Evolutionary conservation across 2,888 invertebrate species (phyloP).

Genomic region (Cylloceria caligata): DNA sequence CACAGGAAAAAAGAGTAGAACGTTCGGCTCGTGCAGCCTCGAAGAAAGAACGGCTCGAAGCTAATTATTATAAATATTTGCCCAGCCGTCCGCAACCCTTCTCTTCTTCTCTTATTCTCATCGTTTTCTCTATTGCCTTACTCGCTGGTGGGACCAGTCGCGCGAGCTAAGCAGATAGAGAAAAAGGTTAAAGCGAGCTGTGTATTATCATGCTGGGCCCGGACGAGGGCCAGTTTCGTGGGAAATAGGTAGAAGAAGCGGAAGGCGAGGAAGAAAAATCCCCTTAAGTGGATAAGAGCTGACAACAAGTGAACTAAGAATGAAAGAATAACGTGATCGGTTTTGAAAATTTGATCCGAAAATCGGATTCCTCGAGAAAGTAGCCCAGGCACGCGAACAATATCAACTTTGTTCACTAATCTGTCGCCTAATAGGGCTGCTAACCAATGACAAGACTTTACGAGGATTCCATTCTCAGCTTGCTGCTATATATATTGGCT

Average conservation of each 20-base stretch:
- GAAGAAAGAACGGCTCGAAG: slow-evolving; percentile 67
- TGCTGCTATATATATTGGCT: not conserved
- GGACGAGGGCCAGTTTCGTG: not conserved
- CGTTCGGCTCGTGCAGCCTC: slow-evolving; percentile 40
- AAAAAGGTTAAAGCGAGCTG: slow-evolving; percentile 62
- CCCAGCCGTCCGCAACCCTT: slow-evolving; percentile 83
- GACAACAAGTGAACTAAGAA: not conserved
- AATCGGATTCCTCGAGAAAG: slow-evolving; percentile 63
- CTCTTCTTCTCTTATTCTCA: slow-evolving; percentile 57
- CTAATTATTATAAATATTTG: slow-evolving; percentile 84
- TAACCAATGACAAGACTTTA: not conserved
- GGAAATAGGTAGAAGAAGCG: not conserved
- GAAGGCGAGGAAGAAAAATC: slow-evolving; percentile 9
- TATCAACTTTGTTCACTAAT: slow-evolving; percentile 60
- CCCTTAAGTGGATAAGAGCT: slow-evolving; percentile 27
- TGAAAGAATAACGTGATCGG: slow-evolving; percentile 37
- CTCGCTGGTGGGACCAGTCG: slow-evolving; percentile 75
- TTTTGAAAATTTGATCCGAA: slow-evolving; percentile 62
- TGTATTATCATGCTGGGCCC: slow-evolving; percentile 1
- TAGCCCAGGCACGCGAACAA: slow-evolving; percentile 58
- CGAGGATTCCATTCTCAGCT: slow-evolving; percentile 6
- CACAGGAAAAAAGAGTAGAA: not conserved
- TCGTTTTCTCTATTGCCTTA: slow-evolving; percentile 28
- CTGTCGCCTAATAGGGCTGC: slow-evolving; percentile 53
- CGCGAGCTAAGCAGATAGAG: slow-evolving; percentile 78